Evolutionary conservation across 2,797 vertebrate species (phyloP).

Genomic region (Sebastes cheni): DNA sequence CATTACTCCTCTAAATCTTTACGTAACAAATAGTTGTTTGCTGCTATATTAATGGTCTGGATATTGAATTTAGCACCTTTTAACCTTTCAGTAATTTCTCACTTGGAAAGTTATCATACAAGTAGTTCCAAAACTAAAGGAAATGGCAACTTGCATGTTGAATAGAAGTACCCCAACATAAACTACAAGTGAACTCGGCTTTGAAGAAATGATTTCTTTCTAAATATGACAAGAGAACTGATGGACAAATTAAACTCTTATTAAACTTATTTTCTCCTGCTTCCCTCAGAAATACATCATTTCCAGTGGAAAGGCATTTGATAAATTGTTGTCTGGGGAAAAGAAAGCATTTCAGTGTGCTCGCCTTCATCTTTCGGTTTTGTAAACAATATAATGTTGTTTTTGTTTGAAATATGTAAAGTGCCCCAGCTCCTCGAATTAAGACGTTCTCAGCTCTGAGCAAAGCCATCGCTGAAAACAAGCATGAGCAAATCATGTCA

Average conservation of each 20-base stretch:
- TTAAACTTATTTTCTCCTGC: conserved; percentile 7
- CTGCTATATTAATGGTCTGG: too few relatives aligned
- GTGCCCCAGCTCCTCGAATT: conserved; percentile 58
- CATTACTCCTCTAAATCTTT: too few relatives aligned
- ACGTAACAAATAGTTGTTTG: too few relatives aligned
- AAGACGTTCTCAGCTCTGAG: conserved; percentile 62
- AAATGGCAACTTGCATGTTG: neutral
- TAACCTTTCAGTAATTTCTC: neutral
- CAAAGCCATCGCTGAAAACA: conserved; percentile 62
- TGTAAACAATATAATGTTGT: conserved; percentile 34
- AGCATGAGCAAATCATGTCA: conserved; percentile 73
- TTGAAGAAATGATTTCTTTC: conserved; percentile 10
- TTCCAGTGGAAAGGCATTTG: conserved; percentile 12
- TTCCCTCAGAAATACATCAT: conserved; percentile 25
- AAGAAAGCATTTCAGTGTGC: neutral
- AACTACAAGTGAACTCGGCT: neutral
- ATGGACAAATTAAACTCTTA: conserved; percentile 22
- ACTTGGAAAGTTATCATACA: neutral
- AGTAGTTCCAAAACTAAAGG: neutral
- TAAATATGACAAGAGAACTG: conserved; percentile 17
- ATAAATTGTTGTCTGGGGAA: conserved; percentile 22
- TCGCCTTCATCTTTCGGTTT: conserved; percentile 39
- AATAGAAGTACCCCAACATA: neutral
- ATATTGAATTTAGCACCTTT: neutral
- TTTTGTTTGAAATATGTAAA: conserved; percentile 52